Evolutionary conservation across 2,113 vertebrate species (phyloP), one percentile per base, ranked within the genome.

Genomic region (Myrmecophaga tridactyla): DNA sequence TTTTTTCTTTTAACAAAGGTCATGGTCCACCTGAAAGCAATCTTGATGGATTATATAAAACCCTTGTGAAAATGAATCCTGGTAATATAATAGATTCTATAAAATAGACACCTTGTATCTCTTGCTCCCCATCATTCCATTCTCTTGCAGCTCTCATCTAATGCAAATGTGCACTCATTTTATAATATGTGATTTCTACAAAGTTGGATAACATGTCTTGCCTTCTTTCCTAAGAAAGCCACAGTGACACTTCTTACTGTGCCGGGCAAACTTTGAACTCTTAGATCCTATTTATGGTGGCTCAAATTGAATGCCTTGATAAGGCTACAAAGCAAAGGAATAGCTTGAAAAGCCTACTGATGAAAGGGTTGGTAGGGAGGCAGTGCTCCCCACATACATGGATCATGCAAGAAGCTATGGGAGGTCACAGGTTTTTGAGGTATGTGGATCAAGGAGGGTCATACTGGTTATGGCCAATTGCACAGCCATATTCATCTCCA

Each of bases 361-460:
- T 98, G 97, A 98, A 98, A 98, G 97, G 97, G 88, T 89, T 96
- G 94, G 96, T 94, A 92, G 95, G 94, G 94, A 97, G 95, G 96
- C 90, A 1, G 51, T 81, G 84, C 86, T 97, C 97, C 97, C 95
- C 96, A 98, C 94, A 96, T 94, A 84, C 90, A 96, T 80, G 92
- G 97, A 97, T 96, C 98, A 97, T 48, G 39, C 93, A 95, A 92
- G 36, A 96, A 89, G 96, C 92, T 97, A 85, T 73, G 63, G 75
- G 70, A 91, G 96, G 96, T 98, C 97, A 96, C 86, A 92, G 95
- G 36, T 3, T 46, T 15, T 41, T 76, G 92, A 81, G 89, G 31
- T 84, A 89, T 63, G 34, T 97, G 91, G 97, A 98, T 94, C 97
- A 96, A 92, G 97, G 65, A 95, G 92, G 97, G 96, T 97, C 72